Base-by-base conservation (phyloP, 2,113 vertebrate species). In the Marmota monax region DNA sequence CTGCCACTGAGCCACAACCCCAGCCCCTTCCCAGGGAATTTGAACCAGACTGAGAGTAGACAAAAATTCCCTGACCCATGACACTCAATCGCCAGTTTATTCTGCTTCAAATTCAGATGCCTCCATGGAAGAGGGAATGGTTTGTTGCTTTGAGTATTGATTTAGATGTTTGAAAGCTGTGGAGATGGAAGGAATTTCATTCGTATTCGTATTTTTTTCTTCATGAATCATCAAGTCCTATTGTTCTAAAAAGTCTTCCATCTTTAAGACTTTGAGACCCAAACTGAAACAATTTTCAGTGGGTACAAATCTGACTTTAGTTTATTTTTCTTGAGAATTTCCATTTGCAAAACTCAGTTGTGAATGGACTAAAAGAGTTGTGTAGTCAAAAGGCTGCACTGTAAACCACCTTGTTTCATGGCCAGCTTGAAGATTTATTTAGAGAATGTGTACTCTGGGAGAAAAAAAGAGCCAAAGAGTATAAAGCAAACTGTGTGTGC, bases 361-460 rank as follows among this genome's bases (percentile, higher is more conserved):
- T 74, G 84, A 80, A 65, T 70, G 29, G 63, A 16, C 70, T 51
- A 53, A 87, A 90, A 90, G 17, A 58, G 18, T 86, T 61, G 63
- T 27, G 8, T 87, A 80, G 70, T 69, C 8, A 20, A 90, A 94
- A 96, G 83, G 5, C 77, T 63, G 42, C 16, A 65, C 69, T 74
- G 34, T 77, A 79, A 78, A 93, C 48, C 17, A 61, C n/a, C 67
- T 69, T 92, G 72, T 92, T 69, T 90, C 53, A 70, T n/a, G 34
- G 67, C 42, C 53, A 53, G 61, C 51, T 97, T 20, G 34, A 70
- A 94, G 58, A 84, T 84, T 58, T 91, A 84, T 83, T 97, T 97
- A 89, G 78, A 94, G 69, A 97, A 93, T 79, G n/a, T 91, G 32
- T 94, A 86, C 25, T 78, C 90, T 65, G 34, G 74, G 20, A 79